Evolutionary conservation across 2,113 vertebrate genomes (phyloP).

Genomic region (Poecile atricapillus): DNA sequence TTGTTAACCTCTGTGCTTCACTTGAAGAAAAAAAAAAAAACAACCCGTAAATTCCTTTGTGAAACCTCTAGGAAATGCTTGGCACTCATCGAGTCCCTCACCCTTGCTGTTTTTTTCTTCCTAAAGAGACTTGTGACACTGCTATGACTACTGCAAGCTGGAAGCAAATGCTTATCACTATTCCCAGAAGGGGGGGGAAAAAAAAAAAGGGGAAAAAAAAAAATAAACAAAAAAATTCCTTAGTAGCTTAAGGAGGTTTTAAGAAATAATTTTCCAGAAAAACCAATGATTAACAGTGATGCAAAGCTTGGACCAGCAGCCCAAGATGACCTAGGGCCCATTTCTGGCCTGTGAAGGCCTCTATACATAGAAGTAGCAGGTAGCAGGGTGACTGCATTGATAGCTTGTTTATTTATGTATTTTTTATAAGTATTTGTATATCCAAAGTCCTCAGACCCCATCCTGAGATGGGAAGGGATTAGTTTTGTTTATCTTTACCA

Average conservation of each 20-base stretch:
- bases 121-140: not conserved
- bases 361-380: not conserved
- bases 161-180: not conserved
- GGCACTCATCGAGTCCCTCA: not conserved
- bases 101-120: rapidly evolving
- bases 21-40: not conserved
- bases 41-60: no score
- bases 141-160: not conserved
- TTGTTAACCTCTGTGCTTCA: not conserved
- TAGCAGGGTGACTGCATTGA: no score
- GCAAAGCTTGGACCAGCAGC: not conserved
- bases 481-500: rapidly evolving
- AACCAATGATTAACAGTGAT: not conserved
- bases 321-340: no score
- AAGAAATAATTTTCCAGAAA: not conserved
- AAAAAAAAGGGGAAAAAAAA: not conserved
- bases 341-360: not conserved
- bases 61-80: not conserved
- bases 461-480: not conserved
- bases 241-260: not conserved
- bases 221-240: not conserved
- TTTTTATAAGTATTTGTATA: not conserved
- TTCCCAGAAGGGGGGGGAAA: not conserved
- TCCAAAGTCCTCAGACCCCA: not conserved
- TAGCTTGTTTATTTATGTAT: not conserved